These are phyloP conservation scores for Nomada goodeniana DNA, from an alignment of 2,888 invertebrate genomes.

Conservation along the genomic window DNA sequence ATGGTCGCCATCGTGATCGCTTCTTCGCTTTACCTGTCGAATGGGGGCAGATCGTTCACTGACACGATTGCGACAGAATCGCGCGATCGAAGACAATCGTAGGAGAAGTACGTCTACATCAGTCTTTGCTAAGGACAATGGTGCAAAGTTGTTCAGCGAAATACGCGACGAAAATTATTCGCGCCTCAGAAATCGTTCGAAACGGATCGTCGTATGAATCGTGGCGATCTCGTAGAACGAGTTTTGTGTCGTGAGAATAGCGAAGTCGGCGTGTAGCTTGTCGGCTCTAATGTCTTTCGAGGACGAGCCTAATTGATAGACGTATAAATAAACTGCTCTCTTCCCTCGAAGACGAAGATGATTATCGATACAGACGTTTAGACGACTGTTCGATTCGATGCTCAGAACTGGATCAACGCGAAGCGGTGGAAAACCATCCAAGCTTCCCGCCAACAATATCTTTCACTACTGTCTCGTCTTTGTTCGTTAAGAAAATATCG, in stretches of 20 bases:
- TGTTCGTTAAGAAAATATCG: too few species aligned
- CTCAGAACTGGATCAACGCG: constrained; percentile 58
- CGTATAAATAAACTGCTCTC: constrained; percentile 75
- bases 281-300: constrained; percentile 77
- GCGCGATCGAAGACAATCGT: not conserved
- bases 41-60: not conserved
- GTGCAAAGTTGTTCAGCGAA: not conserved
- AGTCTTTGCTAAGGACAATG: not conserved
- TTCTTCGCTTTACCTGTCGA: not conserved
- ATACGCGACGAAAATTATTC: not conserved
- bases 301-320: constrained; percentile 77
- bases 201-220: too few species aligned
- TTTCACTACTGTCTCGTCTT: not conserved
- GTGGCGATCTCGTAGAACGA: constrained; percentile 3
- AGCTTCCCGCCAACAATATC: too few species aligned
- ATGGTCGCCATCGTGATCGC: constrained; percentile 79
- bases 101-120: not conserved
- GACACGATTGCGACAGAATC: not conserved
- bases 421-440: not conserved
- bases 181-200: not conserved
- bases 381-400: constrained; percentile 53
- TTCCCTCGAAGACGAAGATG: constrained; percentile 58
- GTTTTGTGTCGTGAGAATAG: constrained; percentile 46
- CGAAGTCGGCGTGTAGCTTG: constrained; percentile 62
- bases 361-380: constrained; percentile 62